Evolutionary conservation across 2,797 vertebrate species (phyloP), one percentile per base, ranked within the genome.

Genomic region (Hoplostethus mediterraneus): DNA sequence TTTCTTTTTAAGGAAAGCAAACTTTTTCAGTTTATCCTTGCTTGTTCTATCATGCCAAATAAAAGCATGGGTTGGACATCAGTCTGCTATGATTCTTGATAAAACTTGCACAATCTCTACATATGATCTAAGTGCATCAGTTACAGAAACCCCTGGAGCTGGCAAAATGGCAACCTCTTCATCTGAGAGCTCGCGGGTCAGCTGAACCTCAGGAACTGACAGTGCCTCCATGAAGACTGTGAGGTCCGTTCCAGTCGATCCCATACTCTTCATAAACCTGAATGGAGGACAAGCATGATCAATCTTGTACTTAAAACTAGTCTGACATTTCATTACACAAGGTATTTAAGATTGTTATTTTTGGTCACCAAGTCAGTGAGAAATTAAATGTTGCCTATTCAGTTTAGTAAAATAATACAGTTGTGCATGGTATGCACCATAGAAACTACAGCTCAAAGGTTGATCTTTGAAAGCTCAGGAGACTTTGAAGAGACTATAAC

Each of bases 181-280:
- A 28, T 28, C 21, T 44, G 57, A 60, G 57, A 60, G 57, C 57
- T 60, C 57, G 44, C 57, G 57, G 57, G 57, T 38, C 57, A 59
- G 57, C 57, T 59, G 57, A 42, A 59, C 57, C 57, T 60, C 17
- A 13, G 57, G 57, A 38, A 76, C 61, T 64, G 62, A 70, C 28
- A 61, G 16, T 5, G n/a, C 11, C 67, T 52, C 36, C 33, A 73
- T 63, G 51, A 73, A 31, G 16, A 33, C 16, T 49, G 36, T 78
- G 52, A 68, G 68, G 75, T 51, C 44, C 38, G 1, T 73, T 78
- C 69, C 62, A 77, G 42, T 77, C 28, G 0, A 60, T 60, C 57
- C 57, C 57, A 60, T 60, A 60, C 9, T 60, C 57, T 60, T 60
- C 57, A 60, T 36, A 33, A 60, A 60, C 36, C 57, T 60, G 57